Evolutionary conservation across 2,113 vertebrate genomes (phyloP), one percentile per base, ranked within the genome.

Genomic region (Oryzias melastigma): DNA sequence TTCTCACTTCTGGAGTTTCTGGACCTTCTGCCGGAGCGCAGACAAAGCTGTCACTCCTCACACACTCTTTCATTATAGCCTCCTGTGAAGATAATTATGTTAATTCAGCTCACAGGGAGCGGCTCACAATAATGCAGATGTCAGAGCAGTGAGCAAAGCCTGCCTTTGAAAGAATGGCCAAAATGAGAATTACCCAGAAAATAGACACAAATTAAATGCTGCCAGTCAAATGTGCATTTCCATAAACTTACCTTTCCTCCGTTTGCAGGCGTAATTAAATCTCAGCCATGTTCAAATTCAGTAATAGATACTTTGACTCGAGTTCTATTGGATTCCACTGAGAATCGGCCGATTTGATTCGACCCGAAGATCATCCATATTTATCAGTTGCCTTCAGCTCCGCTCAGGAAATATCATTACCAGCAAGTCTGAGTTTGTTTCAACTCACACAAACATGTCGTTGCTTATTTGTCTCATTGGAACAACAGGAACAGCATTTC

Each of bases 31-130:
- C 58, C 14, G 16, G 43, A 17, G 43, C 14, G 16, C 42, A 15
- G 42, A 17, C 16, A 51, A 54, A 69, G 14, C 64, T 64, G 57
- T 68, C 77, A 58, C 29, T 72, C 45, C 51, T 52, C 64, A 59
- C 72, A 27, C 22, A 5, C 40, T 44, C 35, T 12, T 35, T 35
- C 35, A 35, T 35, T 35, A 12, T 3, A 12, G 35, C 35, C 35
- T 35, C 16, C 29, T 51, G 15, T 5, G 16, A 52, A 10, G 14
- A 17, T 4, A 52, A 52, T 16, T n/a, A 12, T 53, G 27, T 40
- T 18, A 12, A 14, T 19, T 44, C 43, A 14, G 16, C 43, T 16
- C 43, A 44, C 14, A 17, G 43, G 43, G 43, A 17, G 43, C 43
- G 16, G 14, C 43, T 16, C 16, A 16, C 16, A 16, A 44, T 16